These are phyloP conservation scores for Spinus pinus DNA, from an alignment of 2,797 vertebrate genomes.

Conservation along the genomic window DNA sequence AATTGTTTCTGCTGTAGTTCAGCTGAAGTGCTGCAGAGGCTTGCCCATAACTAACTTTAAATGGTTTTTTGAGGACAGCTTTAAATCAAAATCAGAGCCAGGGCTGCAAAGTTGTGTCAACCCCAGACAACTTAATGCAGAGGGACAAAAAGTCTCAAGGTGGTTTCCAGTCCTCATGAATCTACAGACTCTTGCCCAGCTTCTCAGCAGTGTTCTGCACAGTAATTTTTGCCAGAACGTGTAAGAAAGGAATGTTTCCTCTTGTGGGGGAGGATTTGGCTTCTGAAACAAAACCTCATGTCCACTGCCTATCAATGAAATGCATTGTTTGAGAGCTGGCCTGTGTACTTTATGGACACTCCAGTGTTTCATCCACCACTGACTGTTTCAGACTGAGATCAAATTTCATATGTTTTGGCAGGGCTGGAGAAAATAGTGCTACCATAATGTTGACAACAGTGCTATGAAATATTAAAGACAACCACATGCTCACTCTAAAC, in stretches of 20 bases:
- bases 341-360: neutral
- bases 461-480: neutral
- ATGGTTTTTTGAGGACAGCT: neutral
- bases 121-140: too few species aligned
- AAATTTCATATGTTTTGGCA: neutral
- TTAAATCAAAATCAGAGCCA: neutral
- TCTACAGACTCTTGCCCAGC: neutral
- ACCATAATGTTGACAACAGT: rapidly evolving
- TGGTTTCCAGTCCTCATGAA: neutral
- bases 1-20: slow-evolving; percentile 49
- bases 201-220: neutral
- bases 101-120: neutral
- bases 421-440: neutral
- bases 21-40: neutral
- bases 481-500: neutral
- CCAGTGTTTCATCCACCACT: neutral
- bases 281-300: neutral
- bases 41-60: neutral
- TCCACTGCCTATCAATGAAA: neutral
- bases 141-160: neutral
- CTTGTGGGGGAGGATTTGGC: neutral
- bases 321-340: neutral
- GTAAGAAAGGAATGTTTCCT: neutral
- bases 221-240: neutral
- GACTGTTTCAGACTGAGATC: neutral